Base-by-base conservation (phyloP, 2,797 vertebrate species). In the Sebastolobus altivelis region DNA sequence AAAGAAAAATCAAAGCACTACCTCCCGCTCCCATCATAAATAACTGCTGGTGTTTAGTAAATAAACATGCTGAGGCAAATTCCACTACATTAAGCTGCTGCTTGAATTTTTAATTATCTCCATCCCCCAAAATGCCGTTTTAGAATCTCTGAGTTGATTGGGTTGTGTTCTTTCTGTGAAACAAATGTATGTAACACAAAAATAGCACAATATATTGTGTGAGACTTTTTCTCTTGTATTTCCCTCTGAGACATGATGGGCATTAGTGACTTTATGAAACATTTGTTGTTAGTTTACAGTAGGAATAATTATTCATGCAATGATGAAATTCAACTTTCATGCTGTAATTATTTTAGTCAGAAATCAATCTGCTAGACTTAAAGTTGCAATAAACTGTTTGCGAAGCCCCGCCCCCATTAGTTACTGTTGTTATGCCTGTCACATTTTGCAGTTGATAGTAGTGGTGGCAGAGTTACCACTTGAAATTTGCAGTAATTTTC, bases 61-160 rank as follows among this genome's bases (percentile, higher is more conserved):
- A 67, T 80, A 80, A 80, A 77, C 55, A 80, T 63, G 38, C 56
- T 37, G 46, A 83, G 38, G 72, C 52, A 79, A 60, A 73, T 80
- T 75, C 9, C 18, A 49, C 14, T 33, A 73, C 59, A 60, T 75
- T 62, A 58, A 68, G 56, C 62, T 68, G 35, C 12, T 1, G 25
- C 71, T 60, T 77, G 25, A 59, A 72, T 70, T 69, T 82, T 82
- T 75, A 76, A 85, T 81, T 59, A 85, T 76, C 81, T 67, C 37
- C 22, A 11, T 69, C 20, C 33, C 25, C 56, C 29, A 65, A 78
- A 83, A 75, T 61, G 58, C 67, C 66, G 6, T 75, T 73, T 37
- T 4, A 79, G 52, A 62, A 79, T 63, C 59, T 49, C 14, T 81
- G 6, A 40, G 31, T 62, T 49, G 13, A 54, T 10, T 31, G 18